phyloP scores from a whole-genome alignment of 2,113 vertebrate species.

The Dromas ardeola region DNA sequence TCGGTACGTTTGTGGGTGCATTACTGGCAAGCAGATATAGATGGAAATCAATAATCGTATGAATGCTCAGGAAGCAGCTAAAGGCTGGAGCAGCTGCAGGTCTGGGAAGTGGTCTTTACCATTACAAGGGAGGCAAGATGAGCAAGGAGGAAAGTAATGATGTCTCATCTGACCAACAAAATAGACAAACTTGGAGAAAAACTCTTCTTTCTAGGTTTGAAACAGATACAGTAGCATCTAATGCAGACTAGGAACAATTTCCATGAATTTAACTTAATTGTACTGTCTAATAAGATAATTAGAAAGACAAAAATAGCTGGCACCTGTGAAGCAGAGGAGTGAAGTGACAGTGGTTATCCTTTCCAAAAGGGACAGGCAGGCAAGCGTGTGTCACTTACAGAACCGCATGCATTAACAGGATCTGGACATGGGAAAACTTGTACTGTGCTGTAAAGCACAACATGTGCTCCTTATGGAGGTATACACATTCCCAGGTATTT shows the following conservation, averaged over 20 bases:
- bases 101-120: not conserved
- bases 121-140: not conserved
- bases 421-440: not conserved
- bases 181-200: not conserved
- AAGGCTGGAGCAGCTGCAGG: not conserved
- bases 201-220: not conserved
- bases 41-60: not conserved
- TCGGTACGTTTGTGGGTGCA: not conserved
- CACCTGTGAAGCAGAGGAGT: not conserved
- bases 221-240: not conserved
- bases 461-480: not conserved
- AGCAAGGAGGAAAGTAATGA: not conserved
- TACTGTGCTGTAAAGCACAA: not conserved
- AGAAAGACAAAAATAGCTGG: not conserved
- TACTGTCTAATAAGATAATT: not conserved
- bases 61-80: not conserved
- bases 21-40: not conserved
- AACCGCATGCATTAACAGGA: not conserved
- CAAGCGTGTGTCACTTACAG: not conserved
- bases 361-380: not conserved
- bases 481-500: not conserved
- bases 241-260: not conserved
- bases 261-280: not conserved
- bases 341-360: not conserved
- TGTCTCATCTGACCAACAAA: not conserved